These are phyloP conservation scores for Tachina lurida DNA, from an alignment of 2,888 invertebrate genomes.

Conservation along the genomic window DNA sequence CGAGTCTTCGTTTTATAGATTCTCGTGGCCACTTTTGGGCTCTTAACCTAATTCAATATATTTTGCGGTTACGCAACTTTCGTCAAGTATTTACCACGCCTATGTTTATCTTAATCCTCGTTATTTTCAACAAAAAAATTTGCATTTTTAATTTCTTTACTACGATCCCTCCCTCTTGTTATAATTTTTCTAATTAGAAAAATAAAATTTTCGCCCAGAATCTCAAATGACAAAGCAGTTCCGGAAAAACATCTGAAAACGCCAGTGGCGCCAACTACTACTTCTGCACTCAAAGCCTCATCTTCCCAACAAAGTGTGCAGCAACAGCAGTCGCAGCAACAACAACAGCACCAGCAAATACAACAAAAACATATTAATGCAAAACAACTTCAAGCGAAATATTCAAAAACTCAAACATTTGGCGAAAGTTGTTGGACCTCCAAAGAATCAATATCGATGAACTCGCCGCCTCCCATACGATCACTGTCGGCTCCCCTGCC, in stretches of 20 bases:
- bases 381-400: constrained; percentile 12
- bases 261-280: constrained; percentile 29
- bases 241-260: constrained; percentile 31
- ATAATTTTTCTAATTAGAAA: constrained; percentile 76
- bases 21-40: too few relatives aligned
- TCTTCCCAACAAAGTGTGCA: neutral
- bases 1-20: too few relatives aligned
- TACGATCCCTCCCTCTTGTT: constrained; percentile 7
- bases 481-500: constrained; percentile 77
- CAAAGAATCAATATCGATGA: constrained; percentile 76
- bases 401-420: constrained; percentile 71
- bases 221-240: constrained; percentile 63
- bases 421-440: constrained; percentile 74
- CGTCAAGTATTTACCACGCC: too few relatives aligned
- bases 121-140: too few relatives aligned
- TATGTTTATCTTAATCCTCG: too few relatives aligned
- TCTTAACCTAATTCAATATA: too few relatives aligned
- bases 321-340: neutral
- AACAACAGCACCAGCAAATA: constrained; percentile 8
- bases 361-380: neutral
- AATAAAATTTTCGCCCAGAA: constrained; percentile 79
- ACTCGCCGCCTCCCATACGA: constrained; percentile 77
- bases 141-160: neutral
- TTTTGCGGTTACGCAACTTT: too few relatives aligned
- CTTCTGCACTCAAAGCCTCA: constrained; percentile 1